phyloP scores from a whole-genome alignment of 23 tunicate genomes.

The Trididemnum clinides region DNA sequence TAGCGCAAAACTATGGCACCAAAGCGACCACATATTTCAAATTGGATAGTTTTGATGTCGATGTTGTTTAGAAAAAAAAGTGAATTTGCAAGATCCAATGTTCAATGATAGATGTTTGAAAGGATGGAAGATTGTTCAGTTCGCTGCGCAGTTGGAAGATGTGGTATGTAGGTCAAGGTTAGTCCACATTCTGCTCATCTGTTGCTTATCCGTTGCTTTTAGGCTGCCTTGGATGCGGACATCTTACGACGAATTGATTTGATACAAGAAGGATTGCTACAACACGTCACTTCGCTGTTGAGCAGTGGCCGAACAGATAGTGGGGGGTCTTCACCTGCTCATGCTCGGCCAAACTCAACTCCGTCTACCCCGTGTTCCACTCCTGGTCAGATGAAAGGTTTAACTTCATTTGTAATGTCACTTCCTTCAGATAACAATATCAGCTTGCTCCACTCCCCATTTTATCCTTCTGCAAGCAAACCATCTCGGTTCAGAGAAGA shows the following conservation, averaged over 20 bases:
- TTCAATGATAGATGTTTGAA: constrained; percentile 49
- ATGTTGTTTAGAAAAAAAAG: constrained; percentile 41
- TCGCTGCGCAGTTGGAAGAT: constrained; percentile 62
- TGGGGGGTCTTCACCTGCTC: constrained; percentile 49
- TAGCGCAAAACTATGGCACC: no score
- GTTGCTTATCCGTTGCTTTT: not conserved
- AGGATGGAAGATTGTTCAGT: constrained; percentile 67
- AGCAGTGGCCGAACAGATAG: not conserved
- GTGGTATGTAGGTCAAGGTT: constrained; percentile 74
- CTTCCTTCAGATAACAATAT: constrained; percentile 21
- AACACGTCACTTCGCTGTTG: constrained; percentile 21
- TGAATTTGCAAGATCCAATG: constrained; percentile 38
- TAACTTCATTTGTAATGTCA: constrained; percentile 52
- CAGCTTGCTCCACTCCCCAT: constrained; percentile 37
- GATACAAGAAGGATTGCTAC: constrained; percentile 49
- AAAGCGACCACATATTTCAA: no score
- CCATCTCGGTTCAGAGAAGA: constrained; percentile 54
- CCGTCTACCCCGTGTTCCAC: constrained; percentile 36
- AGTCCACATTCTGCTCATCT: no score
- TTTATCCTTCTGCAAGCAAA: constrained; percentile 48
- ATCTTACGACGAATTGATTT: constrained; percentile 15
- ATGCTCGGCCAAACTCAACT: not conserved
- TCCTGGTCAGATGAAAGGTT: constrained; percentile 11
- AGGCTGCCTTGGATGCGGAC: constrained; percentile 50
- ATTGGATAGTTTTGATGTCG: no score